phyloP scores from a whole-genome alignment of 2,113 vertebrate genomes.

The Marmota flaviventris region DNA sequence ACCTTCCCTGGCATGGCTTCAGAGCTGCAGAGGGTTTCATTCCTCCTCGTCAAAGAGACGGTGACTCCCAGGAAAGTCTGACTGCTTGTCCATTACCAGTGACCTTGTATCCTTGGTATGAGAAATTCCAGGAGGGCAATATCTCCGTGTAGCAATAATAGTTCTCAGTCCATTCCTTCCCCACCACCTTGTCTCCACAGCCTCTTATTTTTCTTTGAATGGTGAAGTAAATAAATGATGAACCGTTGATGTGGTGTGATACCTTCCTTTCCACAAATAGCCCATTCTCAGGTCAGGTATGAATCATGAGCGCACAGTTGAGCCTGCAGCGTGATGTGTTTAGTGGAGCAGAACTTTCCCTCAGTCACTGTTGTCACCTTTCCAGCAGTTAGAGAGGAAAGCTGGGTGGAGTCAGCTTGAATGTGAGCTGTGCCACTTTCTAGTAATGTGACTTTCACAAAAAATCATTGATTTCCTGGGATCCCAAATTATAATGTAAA shows the following conservation, averaged over 20 bases:
- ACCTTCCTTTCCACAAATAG: background rate
- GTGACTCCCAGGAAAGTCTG: background rate
- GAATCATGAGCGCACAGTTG: background rate
- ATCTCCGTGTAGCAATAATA: background rate
- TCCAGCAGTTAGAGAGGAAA: background rate
- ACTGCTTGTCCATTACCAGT: background rate
- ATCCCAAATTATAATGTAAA: background rate
- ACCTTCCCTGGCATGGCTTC: background rate
- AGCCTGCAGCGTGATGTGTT: background rate
- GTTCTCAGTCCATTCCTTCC: background rate
- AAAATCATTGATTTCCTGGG: background rate
- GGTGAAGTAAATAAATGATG: background rate
- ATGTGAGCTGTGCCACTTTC: background rate
- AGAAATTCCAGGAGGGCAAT: background rate
- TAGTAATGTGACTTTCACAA: background rate
- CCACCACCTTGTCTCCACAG: accelerated
- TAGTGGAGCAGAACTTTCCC: background rate
- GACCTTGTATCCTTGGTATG: background rate
- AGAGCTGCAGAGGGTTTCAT: background rate
- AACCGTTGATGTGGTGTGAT: background rate
- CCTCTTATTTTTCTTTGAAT: background rate
- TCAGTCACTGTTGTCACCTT: background rate
- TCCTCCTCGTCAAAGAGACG: background rate
- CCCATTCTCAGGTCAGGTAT: accelerated
- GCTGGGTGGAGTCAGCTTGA: background rate